Evolutionary conservation across 2,113 vertebrate species (phyloP), one percentile per base, ranked within the genome.

Genomic region (Neofelis nebulosa): DNA sequence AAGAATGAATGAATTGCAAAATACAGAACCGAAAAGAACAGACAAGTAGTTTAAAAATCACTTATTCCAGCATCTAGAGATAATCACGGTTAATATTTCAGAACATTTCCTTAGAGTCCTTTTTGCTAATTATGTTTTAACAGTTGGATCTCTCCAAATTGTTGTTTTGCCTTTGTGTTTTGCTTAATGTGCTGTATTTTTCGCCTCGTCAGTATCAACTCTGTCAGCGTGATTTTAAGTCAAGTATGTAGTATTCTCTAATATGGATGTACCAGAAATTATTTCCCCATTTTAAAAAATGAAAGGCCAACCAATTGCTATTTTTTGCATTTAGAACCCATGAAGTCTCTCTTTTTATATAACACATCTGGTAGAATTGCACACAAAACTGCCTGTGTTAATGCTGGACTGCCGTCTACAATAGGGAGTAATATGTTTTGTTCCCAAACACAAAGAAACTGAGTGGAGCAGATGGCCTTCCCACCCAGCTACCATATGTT

Each of bases 1-100:
- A 41, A 89, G 41, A 85, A 79, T 91, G 38, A 79, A 88, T 92
- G 18, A 97, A 81, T n/a, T 68, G 55, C 19, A 83, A 93, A 89
- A 85, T 85, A 84, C 4, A 78, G 41, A 82, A 79, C 31, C 41
- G 16, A 66, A 73, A 97, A 87, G 52, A 89, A 79, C n/a, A 94
- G 81, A 81, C 84, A 84, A 92, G 23, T 48, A 71, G 4, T 79
- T 94, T 38, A 31, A 80, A 94, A 95, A 89, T 45, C 25, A 55
- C 69, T 48, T 65, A 80, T 80, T n/a, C 1, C 5, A 94, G 55
- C 33, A 50, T 50, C 31, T n/a, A 90, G 48, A 81, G 11, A 50
- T 31, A 92, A 94, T 85, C 7, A 69, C 21, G 81, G 31, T 65
- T 92, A 87, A 55, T 80, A 94, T 63, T 80, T 90, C 48, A 86